Percentiles rank a stretch among this genome's conserved stretches.
phyloP scores from a whole-genome alignment of 2,888 invertebrate species.

The Phymatocera aterrima region DNA sequence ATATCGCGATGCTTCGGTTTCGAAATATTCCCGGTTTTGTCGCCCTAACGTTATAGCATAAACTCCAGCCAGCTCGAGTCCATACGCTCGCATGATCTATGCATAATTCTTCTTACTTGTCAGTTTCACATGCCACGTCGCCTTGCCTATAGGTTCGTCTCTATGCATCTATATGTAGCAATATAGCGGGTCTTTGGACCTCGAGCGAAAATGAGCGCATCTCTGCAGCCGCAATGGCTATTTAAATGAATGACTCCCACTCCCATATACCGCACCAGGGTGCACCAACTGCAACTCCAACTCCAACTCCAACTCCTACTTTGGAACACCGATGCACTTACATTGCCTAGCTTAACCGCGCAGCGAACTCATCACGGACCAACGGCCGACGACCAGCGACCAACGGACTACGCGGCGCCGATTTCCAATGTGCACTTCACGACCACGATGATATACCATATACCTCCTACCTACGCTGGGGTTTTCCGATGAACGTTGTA shows the following conservation, averaged over 20 bases:
- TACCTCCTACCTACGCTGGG: background rate
- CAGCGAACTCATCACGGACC: conserved; percentile 15
- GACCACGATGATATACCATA: background rate
- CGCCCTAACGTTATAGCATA: no score
- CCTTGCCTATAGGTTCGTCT: background rate
- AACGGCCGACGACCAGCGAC: conserved; percentile 21
- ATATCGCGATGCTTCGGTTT: no score
- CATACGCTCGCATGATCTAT: no score
- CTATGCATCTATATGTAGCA: background rate
- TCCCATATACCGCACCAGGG: background rate
- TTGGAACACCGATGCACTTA: conserved; percentile 11
- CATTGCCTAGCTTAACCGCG: background rate
- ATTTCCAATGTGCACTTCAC: conserved; percentile 53
- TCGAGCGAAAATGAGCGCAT: conserved; percentile 57
- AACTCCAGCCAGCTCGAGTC: no score
- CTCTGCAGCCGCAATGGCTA: conserved; percentile 50
- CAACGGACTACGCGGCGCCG: conserved; percentile 46
- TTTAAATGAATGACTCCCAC: conserved; percentile 19
- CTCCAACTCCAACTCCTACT: conserved; percentile 16
- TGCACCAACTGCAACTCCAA: conserved; percentile 1
- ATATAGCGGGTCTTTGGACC: conserved; percentile 54
- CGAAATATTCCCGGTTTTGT: no score
- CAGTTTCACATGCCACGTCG: background rate
- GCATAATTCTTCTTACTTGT: no score
- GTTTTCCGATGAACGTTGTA: conserved; percentile 12